These are phyloP conservation scores for Antechinus flavipes DNA, from an alignment of 2,113 vertebrate species.

Conservation along the genomic window DNA sequence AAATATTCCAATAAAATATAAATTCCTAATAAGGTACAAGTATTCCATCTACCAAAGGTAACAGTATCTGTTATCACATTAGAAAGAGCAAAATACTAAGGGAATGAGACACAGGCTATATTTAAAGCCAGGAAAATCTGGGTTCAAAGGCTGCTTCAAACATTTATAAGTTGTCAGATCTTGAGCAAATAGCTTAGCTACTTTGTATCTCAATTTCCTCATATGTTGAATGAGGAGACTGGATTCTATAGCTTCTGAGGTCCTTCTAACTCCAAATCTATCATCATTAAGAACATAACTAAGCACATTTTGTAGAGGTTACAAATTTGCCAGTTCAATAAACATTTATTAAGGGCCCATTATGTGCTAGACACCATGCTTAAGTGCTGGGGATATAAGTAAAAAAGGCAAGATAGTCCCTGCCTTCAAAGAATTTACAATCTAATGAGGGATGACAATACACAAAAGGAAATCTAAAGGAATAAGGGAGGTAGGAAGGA, in stretches of 20 bases:
- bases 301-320: neutral
- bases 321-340: neutral
- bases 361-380: neutral
- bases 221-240: neutral
- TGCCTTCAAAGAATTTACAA: neutral
- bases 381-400: neutral
- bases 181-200: neutral
- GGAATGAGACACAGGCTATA: neutral
- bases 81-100: neutral
- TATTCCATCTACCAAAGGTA: neutral
- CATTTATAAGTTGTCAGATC: neutral
- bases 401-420: neutral
- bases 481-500: neutral
- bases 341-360: neutral
- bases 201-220: neutral
- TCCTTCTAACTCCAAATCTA: neutral
- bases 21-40: neutral
- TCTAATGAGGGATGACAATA: neutral
- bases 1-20: neutral
- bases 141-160: neutral
- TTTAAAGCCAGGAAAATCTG: neutral
- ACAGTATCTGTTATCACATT: neutral
- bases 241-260: neutral
- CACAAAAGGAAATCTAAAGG: neutral
- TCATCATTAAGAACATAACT: neutral